Evolutionary conservation across 2,888 invertebrate species (phyloP).

Genomic region (Epinotia demarniana): DNA sequence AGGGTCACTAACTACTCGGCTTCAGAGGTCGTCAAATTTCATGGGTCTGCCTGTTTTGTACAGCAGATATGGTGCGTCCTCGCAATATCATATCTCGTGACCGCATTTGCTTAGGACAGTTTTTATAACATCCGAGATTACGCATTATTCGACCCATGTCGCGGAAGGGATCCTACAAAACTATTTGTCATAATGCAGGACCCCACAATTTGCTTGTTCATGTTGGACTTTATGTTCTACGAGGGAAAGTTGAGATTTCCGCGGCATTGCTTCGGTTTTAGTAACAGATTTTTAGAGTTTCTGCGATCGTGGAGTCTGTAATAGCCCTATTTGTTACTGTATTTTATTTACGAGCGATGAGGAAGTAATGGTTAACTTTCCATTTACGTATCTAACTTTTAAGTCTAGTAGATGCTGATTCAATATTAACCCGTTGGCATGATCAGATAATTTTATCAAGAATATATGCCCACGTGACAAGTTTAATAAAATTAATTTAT

Average conservation of each 20-base stretch:
- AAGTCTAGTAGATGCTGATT: no score
- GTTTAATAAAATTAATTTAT: no score
- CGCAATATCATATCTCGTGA: conserved; percentile 4
- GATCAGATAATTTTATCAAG: no score
- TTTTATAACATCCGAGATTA: conserved; percentile 33
- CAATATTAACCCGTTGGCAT: no score
- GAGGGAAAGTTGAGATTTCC: not conserved
- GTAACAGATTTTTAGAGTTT: conserved; percentile 24
- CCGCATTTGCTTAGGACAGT: conserved; percentile 34
- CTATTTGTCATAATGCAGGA: conserved; percentile 22
- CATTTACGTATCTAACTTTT: not conserved
- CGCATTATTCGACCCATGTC: conserved; percentile 30
- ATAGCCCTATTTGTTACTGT: conserved; percentile 31
- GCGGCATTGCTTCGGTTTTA: not conserved
- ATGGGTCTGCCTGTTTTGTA: not conserved
- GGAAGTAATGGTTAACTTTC: not conserved
- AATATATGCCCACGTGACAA: no score
- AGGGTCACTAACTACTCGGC: no score
- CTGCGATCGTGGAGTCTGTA: conserved; percentile 17
- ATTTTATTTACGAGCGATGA: conserved; percentile 13
- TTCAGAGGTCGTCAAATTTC: no score
- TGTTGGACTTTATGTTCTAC: not conserved
- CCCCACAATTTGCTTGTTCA: not conserved
- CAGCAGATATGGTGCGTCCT: not conserved
- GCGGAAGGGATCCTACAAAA: conserved; percentile 29